Evolutionary conservation across 2,797 vertebrate species (phyloP).

Genomic region (Scleropages formosus): DNA sequence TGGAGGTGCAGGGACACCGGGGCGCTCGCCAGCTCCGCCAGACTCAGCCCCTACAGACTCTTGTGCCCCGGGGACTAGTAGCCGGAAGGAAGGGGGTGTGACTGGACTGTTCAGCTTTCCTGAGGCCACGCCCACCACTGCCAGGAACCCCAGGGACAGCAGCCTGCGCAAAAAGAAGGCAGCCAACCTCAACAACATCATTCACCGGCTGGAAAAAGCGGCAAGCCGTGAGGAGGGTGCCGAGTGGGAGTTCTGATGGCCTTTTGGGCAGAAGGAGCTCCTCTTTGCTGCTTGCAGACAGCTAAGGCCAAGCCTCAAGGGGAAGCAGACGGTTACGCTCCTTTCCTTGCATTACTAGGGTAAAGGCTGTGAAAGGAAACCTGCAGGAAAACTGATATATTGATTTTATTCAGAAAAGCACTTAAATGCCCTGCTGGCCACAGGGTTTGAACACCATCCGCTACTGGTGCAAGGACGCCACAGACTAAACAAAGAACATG

Average conservation of each 20-base stretch:
- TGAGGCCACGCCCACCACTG: constrained; percentile 66
- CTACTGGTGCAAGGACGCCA: constrained; percentile 74
- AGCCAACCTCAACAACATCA: constrained; percentile 95
- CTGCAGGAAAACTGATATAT: constrained; percentile 38
- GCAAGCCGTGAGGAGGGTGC: constrained; percentile 92
- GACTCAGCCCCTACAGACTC: constrained; percentile 81
- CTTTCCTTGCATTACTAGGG: not conserved
- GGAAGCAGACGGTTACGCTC: not conserved
- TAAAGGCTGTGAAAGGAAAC: too few species aligned
- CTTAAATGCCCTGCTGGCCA: constrained; percentile 95
- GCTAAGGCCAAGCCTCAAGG: constrained; percentile 48
- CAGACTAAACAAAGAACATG: constrained; percentile 51
- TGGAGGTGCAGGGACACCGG: constrained; percentile 62
- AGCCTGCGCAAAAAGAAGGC: constrained; percentile 78
- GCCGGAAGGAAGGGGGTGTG: constrained; percentile 70
- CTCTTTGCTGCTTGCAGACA: too few species aligned
- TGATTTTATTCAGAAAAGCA: constrained; percentile 84
- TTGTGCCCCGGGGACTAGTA: constrained; percentile 79
- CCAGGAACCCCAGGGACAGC: constrained; percentile 77
- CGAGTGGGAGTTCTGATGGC: constrained; percentile 92
- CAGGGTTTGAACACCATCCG: constrained; percentile 85
- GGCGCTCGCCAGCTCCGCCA: constrained; percentile 73
- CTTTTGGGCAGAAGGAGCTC: too few species aligned
- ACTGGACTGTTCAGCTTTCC: constrained; percentile 83
- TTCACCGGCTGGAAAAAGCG: constrained; percentile 98